These are phyloP conservation scores for Sisor rabdophorus DNA, from an alignment of 2,113 vertebrate genomes.

Conservation along the genomic window DNA sequence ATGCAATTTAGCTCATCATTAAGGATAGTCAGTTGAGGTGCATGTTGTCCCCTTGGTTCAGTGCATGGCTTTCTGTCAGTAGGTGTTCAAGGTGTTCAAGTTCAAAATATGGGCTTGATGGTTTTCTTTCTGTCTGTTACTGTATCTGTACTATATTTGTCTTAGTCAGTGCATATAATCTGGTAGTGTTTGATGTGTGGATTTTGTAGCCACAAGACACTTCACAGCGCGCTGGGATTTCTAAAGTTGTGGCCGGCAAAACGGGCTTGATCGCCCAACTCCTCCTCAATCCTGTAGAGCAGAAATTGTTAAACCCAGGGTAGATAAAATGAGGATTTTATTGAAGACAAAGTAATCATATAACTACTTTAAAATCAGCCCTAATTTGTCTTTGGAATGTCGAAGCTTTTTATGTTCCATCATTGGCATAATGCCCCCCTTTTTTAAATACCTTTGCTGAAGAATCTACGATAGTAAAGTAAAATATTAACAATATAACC, in stretches of 20 bases:
- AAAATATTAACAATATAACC: too few relatives aligned
- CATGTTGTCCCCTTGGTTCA: not conserved
- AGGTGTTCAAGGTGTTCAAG: slow-evolving; percentile 22
- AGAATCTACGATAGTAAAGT: too few relatives aligned
- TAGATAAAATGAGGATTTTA: not conserved
- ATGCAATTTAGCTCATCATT: slow-evolving; percentile 32
- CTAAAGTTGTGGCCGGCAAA: slow-evolving; percentile 95
- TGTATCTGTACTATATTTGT: slow-evolving; percentile 21
- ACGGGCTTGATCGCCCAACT: slow-evolving; percentile 87
- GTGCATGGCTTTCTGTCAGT: slow-evolving; percentile 24
- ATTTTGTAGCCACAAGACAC: slow-evolving; percentile 25
- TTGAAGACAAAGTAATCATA: not conserved
- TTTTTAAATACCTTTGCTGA: too few relatives aligned
- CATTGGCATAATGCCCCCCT: too few relatives aligned
- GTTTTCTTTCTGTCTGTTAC: slow-evolving; percentile 6
- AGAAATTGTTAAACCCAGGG: slow-evolving; percentile 16
- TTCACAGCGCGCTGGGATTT: slow-evolving; percentile 93
- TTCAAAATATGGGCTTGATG: slow-evolving; percentile 27
- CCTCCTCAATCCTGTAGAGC: slow-evolving; percentile 85
- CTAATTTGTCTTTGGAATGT: too few relatives aligned
- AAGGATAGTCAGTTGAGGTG: slow-evolving; percentile 3
- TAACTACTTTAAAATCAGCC: too few relatives aligned
- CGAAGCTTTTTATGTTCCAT: too few relatives aligned
- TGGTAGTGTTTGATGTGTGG: slow-evolving; percentile 25
- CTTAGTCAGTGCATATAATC: slow-evolving; percentile 38